Evolutionary conservation across 2,888 invertebrate species (phyloP).

Genomic region (Lepidochrysops patricia): DNA sequence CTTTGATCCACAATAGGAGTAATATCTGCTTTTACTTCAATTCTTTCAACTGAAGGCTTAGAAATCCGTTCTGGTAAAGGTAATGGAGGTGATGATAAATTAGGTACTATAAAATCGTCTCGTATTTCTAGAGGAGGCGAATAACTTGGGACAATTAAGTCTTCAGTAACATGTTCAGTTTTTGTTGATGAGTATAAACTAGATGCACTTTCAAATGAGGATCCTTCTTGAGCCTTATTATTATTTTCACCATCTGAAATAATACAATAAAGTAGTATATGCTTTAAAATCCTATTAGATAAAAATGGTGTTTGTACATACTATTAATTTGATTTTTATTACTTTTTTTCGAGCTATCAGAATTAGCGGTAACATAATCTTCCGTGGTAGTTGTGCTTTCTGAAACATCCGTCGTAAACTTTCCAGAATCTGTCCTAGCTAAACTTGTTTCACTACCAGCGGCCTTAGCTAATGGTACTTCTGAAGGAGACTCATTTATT

Average conservation of each 20-base stretch:
- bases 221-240: slow-evolving; percentile 80
- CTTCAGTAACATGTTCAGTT: slow-evolving; percentile 79
- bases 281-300: slow-evolving; percentile 9
- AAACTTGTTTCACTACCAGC: slow-evolving; percentile 64
- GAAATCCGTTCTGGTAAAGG: slow-evolving; percentile 53
- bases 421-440: slow-evolving; percentile 82
- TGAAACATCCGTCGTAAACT: slow-evolving; percentile 84
- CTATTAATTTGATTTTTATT: slow-evolving; percentile 62
- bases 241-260: slow-evolving; percentile 73
- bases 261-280: slow-evolving; percentile 2
- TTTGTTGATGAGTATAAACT: slow-evolving; percentile 85
- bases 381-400: slow-evolving; percentile 90
- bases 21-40: slow-evolving; percentile 60
- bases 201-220: slow-evolving; percentile 91
- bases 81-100: slow-evolving; percentile 63
- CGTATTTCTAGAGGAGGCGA: slow-evolving; percentile 73
- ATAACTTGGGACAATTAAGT: slow-evolving; percentile 76
- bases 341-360: slow-evolving; percentile 81
- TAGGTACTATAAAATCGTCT: slow-evolving; percentile 64
- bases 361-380: slow-evolving; percentile 91
- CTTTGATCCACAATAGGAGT: slow-evolving; percentile 44
- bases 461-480: slow-evolving; percentile 47
- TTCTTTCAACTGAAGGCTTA: slow-evolving; percentile 49
- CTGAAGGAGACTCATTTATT: slow-evolving; percentile 53
- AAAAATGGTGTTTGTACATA: slow-evolving; percentile 34